Conservation (phyloP, 2,113 vertebrate genomes). For the Pomatostomus ruficeps region DNA sequence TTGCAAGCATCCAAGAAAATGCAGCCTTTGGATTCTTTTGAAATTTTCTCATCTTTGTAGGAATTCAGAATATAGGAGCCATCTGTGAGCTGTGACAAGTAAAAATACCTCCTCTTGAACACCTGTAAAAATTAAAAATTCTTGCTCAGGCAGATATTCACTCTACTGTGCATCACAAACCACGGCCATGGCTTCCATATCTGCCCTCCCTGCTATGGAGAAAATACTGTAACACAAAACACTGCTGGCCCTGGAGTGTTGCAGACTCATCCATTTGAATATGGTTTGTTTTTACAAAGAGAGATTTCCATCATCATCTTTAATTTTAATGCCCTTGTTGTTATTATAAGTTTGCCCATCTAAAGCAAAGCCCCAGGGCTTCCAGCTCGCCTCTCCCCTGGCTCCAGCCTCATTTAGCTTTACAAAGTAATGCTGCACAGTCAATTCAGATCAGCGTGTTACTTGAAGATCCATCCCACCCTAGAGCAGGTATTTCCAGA, state of each 20-base stretch:
- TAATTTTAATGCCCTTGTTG: background rate
- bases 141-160: background rate
- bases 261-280: background rate
- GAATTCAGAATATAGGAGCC: slow-evolving; percentile 97
- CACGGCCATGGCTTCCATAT: background rate
- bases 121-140: slow-evolving; percentile 73
- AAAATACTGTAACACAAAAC: background rate
- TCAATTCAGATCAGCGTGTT: background rate
- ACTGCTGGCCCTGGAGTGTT: background rate
- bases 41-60: slow-evolving; percentile 97
- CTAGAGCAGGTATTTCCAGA: background rate
- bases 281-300: background rate
- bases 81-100: slow-evolving; percentile 93
- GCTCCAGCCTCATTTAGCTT: background rate
- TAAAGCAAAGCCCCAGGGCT: slow-evolving; percentile 3
- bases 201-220: background rate
- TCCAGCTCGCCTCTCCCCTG: background rate
- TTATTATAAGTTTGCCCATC: background rate
- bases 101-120: slow-evolving; percentile 95
- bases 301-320: background rate
- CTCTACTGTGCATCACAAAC: background rate
- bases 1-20: slow-evolving; percentile 96
- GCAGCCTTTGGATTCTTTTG: slow-evolving; percentile 94
- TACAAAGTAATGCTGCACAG: background rate
- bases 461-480: background rate